Evolutionary conservation across 35 echinoderm and acorn worm genomes (phyloP).

Genomic region (Ophiothrix spiculata): DNA sequence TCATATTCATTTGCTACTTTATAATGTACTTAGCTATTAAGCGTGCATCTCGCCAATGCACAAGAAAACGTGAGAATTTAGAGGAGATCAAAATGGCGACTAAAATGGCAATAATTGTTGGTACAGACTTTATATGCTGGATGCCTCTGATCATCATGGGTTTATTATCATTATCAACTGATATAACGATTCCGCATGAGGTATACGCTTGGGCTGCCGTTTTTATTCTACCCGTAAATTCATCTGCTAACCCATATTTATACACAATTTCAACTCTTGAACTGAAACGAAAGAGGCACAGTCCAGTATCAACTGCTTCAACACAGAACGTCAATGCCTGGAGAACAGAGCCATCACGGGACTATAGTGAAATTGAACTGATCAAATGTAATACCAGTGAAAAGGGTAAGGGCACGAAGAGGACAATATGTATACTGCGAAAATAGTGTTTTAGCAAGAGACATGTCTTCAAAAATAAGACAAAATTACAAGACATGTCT

Average conservation of each 20-base stretch:
- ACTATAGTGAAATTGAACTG: not conserved
- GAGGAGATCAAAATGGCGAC: conserved; percentile 95
- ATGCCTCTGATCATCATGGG: conserved; percentile 93
- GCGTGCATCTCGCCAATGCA: conserved; percentile 58
- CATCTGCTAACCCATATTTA: conserved; percentile 74
- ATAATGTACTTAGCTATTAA: conserved; percentile 75
- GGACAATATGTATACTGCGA: too few relatives aligned
- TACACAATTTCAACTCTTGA: conserved; percentile 86
- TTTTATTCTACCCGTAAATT: conserved; percentile 87
- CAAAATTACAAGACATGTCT: too few relatives aligned
- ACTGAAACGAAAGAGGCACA: not conserved
- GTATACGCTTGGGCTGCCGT: conserved; percentile 83
- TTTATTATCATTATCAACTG: conserved; percentile 50
- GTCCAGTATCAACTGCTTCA: not conserved
- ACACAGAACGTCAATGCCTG: not conserved
- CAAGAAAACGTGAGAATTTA: conserved; percentile 52
- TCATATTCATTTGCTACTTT: conserved; percentile 83
- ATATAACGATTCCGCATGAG: conserved; percentile 65
- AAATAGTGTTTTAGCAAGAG: too few relatives aligned
- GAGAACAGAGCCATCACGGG: not conserved
- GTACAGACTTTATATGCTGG: conserved; percentile 91
- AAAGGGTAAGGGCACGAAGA: not conserved
- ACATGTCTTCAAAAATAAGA: too few relatives aligned
- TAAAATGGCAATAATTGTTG: conserved; percentile 85
- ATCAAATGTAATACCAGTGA: not conserved